Conservation (phyloP, 2,797 vertebrate genomes). For the Hippocampus kuda region DNA sequence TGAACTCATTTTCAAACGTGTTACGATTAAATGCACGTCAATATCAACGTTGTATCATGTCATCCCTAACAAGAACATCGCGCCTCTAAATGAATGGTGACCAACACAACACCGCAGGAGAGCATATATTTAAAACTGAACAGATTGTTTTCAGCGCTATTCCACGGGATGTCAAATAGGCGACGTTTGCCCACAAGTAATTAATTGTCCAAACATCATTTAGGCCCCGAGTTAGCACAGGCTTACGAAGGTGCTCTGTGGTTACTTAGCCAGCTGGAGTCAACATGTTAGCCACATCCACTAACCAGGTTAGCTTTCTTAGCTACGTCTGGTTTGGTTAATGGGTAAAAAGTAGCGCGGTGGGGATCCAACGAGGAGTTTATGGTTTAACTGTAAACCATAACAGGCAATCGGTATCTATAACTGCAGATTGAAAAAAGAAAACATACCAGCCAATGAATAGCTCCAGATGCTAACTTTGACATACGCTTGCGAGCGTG, state of each 20-base stretch:
- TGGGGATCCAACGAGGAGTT: neutral
- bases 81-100: neutral
- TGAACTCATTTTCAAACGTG: constrained; percentile 4
- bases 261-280: neutral
- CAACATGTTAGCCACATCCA: neutral
- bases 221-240: neutral
- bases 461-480: constrained; percentile 22
- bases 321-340: neutral
- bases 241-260: neutral
- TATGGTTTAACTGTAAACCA: constrained; percentile 14
- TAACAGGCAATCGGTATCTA: neutral
- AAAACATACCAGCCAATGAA: constrained; percentile 10
- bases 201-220: neutral
- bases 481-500: constrained; percentile 15
- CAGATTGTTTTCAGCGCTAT: too few relatives aligned
- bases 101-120: neutral
- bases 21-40: constrained; percentile 1
- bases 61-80: neutral
- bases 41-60: constrained; percentile 2
- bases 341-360: neutral
- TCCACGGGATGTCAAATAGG: neutral
- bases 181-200: neutral
- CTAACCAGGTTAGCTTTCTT: constrained; percentile 1
- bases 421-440: neutral
- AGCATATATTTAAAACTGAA: too few relatives aligned